phyloP scores from a whole-genome alignment of 2,888 invertebrate species.

The Phrixothrix hirtus region DNA sequence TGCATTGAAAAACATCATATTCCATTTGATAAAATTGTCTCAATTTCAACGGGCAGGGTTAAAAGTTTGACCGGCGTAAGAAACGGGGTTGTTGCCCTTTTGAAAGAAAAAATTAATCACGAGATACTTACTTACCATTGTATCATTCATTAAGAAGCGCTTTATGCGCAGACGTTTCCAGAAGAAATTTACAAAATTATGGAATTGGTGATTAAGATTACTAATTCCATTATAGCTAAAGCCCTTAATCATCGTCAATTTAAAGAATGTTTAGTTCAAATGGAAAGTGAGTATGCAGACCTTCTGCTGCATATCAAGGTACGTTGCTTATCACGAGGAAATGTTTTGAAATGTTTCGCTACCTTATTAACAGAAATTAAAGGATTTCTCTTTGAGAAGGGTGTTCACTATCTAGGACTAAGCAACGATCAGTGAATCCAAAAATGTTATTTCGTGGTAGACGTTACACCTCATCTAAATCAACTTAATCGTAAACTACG shows the following conservation, averaged over 20 bases:
- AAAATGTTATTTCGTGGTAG: conserved; percentile 45
- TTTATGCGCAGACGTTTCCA: conserved; percentile 33
- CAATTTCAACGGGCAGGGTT: conserved; percentile 36
- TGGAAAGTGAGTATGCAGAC: conserved; percentile 4
- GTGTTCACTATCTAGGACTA: conserved; percentile 43
- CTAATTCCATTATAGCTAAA: conserved; percentile 35
- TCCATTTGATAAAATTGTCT: conserved; percentile 32
- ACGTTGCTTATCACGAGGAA: neutral
- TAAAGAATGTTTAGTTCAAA: conserved; percentile 34
- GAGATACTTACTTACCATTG: conserved; percentile 40
- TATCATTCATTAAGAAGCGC: conserved; percentile 39
- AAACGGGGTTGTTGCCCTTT: conserved; percentile 36
- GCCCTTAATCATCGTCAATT: conserved; percentile 41
- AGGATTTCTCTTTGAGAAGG: conserved; percentile 43
- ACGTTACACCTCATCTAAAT: conserved; percentile 43
- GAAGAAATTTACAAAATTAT: conserved; percentile 37
- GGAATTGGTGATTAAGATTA: conserved; percentile 33
- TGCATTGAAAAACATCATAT: conserved; percentile 34
- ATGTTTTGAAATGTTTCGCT: neutral
- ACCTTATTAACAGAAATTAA: conserved; percentile 39
- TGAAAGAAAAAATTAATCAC: conserved; percentile 38
- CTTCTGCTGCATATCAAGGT: neutral
- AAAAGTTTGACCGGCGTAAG: conserved; percentile 23
- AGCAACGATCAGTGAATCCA: conserved; percentile 40
- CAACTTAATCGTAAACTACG: conserved; percentile 44